A percentile compares a stretch with the other conserved stretches of the same genome.
These are phyloP conservation scores for Drosophila barbarae DNA, from an alignment of 2,888 invertebrate genomes.

Conservation along the genomic window DNA sequence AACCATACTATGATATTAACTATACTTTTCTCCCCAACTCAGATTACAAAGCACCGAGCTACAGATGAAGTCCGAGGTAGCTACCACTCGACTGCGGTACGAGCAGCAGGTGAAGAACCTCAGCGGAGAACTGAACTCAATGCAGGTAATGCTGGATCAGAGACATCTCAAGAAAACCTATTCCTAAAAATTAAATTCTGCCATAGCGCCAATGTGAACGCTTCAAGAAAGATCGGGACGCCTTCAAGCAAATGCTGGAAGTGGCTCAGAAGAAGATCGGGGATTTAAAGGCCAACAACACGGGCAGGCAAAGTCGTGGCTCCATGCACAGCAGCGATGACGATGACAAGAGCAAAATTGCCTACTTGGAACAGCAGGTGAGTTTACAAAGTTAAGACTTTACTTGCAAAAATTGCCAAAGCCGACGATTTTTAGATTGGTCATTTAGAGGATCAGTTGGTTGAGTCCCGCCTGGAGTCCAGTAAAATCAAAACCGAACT, in stretches of 20 bases:
- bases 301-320: conserved; percentile 82
- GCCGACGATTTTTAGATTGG: conserved; percentile 80
- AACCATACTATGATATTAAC: neutral
- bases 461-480: conserved; percentile 89
- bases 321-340: conserved; percentile 88
- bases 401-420: neutral
- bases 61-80: conserved; percentile 87
- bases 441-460: conserved; percentile 92
- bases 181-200: neutral
- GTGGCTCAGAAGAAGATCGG: conserved; percentile 91
- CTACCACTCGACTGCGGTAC: conserved; percentile 90
- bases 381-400: neutral
- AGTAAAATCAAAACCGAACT: conserved; percentile 93
- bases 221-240: conserved; percentile 92
- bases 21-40: neutral
- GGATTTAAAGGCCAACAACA: conserved; percentile 84
- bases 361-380: conserved; percentile 88
- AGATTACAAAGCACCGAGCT: conserved; percentile 85
- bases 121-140: conserved; percentile 89
- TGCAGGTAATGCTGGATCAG: conserved; percentile 82
- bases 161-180: too few species aligned
- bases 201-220: conserved; percentile 81
- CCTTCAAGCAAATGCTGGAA: conserved; percentile 93
- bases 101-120: conserved; percentile 91
- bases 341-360: conserved; percentile 85